Evolutionary conservation across 1,140 invertebrate genomes (phyloP).

Genomic region (Sarcophaga bullata): DNA sequence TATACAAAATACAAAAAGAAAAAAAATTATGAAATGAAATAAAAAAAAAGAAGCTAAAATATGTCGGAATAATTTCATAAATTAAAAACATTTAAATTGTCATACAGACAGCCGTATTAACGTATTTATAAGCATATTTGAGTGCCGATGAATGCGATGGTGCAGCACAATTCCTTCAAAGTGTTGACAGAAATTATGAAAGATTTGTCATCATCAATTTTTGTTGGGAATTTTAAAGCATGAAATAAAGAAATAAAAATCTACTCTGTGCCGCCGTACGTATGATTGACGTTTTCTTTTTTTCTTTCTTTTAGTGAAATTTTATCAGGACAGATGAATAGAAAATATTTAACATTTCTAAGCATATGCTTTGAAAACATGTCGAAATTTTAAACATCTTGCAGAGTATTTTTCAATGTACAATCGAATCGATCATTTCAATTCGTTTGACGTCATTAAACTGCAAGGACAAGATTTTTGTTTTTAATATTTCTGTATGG

Average conservation of each 20-base stretch:
- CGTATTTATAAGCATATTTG: background rate
- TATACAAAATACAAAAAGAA: background rate
- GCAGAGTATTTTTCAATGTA: too few relatives aligned
- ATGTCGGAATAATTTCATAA: background rate
- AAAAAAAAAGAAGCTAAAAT: background rate
- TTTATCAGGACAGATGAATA: background rate
- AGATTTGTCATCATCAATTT: conserved; percentile 30
- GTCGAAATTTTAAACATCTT: too few relatives aligned
- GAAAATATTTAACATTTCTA: too few relatives aligned
- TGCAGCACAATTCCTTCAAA: background rate
- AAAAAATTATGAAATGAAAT: background rate
- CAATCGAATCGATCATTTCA: too few relatives aligned
- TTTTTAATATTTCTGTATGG: too few relatives aligned
- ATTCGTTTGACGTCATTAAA: too few relatives aligned
- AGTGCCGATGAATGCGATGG: background rate
- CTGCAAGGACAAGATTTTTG: too few relatives aligned
- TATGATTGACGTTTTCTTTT: background rate
- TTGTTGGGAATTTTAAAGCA: conserved; percentile 3
- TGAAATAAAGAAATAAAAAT: background rate
- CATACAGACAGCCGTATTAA: background rate
- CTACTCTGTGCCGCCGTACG: background rate
- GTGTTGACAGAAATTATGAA: conserved; percentile 36
- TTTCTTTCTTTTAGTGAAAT: background rate
- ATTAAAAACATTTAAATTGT: conserved; percentile 8
- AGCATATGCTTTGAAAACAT: too few relatives aligned